Base-by-base conservation (phyloP, 2,797 vertebrate species). In the Rousettus madagascariensis region DNA sequence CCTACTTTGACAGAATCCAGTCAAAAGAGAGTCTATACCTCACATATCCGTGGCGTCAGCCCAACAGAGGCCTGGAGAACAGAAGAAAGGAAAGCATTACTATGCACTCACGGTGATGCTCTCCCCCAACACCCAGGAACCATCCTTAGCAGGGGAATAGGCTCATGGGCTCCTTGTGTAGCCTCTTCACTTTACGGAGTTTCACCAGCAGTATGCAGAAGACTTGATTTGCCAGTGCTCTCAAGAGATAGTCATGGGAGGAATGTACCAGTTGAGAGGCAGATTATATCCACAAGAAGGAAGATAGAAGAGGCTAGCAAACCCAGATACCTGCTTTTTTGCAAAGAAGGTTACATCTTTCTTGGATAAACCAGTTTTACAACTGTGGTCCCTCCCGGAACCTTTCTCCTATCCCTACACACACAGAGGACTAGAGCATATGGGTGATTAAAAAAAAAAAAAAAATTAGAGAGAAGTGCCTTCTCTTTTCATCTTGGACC, bases 11-110 rank as follows among this genome's bases (percentile, higher is more conserved):
- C 57, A 72, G 68, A 96, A 94, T 74, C 17, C 55, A 90, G 82
- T 84, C 92, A 97, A 93, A 88, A 97, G 43, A 97, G 63, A 97
- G 78, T 66, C 94, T 95, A 41, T 99, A 99, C 99, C 99, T 99
- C 99, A 98, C 99, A 99, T 98, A 99, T 99, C 85, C 99, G 99
- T 66, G 99, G 99, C 8, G 99, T 99, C 98, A 99, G 98, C 69
- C 99, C 99, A 92, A 99, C 95, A 68, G 99, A 99, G 71, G 99
- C 99, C 99, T 99, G 97, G 85, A 92, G 95, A 98, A 74, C 59
- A 92, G 80, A 68, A 96, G 38, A 97, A 33, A 95, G 92, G 75
- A 96, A 94, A 91, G 79, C 6, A 26, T 91, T 91, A 91, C 36
- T 85, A 15, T 55, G 80, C 43, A 43, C 19, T 66, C 57, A 15